These are phyloP conservation scores for Heliconius himera DNA, from an alignment of 1,140 invertebrate genomes.

Conservation along the genomic window DNA sequence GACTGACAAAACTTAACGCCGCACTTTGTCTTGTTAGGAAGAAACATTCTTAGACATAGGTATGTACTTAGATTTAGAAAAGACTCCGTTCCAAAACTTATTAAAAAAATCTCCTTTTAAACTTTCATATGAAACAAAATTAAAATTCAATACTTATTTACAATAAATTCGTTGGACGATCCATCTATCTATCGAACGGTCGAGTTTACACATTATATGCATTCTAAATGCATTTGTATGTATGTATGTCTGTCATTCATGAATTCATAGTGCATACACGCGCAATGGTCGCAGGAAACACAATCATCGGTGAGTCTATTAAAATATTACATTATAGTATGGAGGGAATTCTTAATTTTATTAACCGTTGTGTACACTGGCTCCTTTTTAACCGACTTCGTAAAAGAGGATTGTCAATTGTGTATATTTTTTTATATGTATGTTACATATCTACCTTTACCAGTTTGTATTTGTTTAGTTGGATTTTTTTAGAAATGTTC, in stretches of 20 bases:
- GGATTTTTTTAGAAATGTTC: too few species aligned
- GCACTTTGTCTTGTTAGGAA: too few species aligned
- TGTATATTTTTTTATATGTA: background rate
- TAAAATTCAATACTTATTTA: constrained; percentile 21
- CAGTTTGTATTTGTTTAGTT: too few species aligned
- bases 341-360: constrained; percentile 35
- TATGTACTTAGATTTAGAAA: too few species aligned
- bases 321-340: constrained; percentile 44
- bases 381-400: background rate
- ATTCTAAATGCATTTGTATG: constrained; percentile 28
- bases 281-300: constrained; percentile 42
- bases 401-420: background rate
- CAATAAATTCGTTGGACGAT: constrained; percentile 6
- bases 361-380: background rate
- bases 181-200: constrained; percentile 20
- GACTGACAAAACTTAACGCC: background rate
- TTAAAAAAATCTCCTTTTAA: background rate
- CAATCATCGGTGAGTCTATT: constrained; percentile 38
- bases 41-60: background rate
- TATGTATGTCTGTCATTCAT: background rate
- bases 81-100: too few species aligned
- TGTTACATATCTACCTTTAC: too few species aligned
- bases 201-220: constrained; percentile 27
- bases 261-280: constrained; percentile 33
- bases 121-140: constrained; percentile 23